Percentiles rank a stretch among this genome's conserved stretches.
phyloP scores from a whole-genome alignment of 2,888 invertebrate genomes.

The Belgica antarctica region DNA sequence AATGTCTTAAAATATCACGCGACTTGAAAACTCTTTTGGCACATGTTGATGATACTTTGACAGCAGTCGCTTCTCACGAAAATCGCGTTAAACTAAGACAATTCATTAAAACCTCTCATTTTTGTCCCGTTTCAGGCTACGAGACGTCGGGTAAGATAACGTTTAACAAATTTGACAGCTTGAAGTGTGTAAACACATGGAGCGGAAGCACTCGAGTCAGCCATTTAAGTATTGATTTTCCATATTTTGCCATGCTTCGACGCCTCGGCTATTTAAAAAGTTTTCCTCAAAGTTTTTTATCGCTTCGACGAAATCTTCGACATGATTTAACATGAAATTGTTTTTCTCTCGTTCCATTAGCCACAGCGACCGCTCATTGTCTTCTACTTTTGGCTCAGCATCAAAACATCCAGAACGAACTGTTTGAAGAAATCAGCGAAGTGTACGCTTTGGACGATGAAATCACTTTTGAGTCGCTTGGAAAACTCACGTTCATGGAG shows the following conservation, averaged over 20 bases:
- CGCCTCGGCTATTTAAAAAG: neutral
- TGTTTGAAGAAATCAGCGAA: constrained; percentile 39
- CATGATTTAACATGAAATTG: too few relatives aligned
- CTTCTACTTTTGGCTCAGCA: constrained; percentile 35
- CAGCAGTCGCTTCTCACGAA: too few relatives aligned
- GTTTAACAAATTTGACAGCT: too few relatives aligned
- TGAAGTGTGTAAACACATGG: too few relatives aligned
- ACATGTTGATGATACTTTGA: too few relatives aligned
- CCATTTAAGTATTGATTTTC: too few relatives aligned
- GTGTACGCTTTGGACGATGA: constrained; percentile 34
- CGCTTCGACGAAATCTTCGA: neutral
- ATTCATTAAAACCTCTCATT: neutral
- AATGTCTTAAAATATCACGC: too few relatives aligned
- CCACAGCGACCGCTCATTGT: constrained; percentile 34
- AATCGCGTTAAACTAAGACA: too few relatives aligned
- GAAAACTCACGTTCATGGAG: constrained; percentile 37
- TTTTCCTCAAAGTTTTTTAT: neutral
- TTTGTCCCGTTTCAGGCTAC: constrained; percentile 4
- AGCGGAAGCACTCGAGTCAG: too few relatives aligned
- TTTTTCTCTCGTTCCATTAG: constrained; percentile 4
- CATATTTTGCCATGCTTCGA: too few relatives aligned
- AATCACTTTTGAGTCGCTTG: constrained; percentile 35
- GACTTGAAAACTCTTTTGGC: too few relatives aligned
- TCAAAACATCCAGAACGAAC: constrained; percentile 35
- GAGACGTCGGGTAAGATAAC: constrained; percentile 34